Percentiles rank a stretch among this genome's conserved stretches.
These are phyloP conservation scores for Drosophila gaucha DNA, from an alignment of 2,888 invertebrate genomes.

Conservation along the genomic window DNA sequence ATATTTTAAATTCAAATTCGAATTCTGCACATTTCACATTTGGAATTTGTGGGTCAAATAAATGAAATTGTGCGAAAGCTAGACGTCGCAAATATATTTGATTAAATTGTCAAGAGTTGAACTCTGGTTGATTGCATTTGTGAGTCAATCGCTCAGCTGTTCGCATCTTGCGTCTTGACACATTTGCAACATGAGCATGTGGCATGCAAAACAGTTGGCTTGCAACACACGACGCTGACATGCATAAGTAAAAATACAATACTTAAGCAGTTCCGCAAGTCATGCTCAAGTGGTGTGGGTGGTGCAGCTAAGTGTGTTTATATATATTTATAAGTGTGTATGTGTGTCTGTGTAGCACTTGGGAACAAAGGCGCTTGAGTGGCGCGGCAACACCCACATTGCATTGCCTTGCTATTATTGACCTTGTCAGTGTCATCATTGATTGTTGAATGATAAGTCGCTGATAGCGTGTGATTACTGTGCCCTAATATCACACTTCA, in stretches of 20 bases:
- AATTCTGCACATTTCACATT: slow-evolving; percentile 14
- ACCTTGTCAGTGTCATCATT: slow-evolving; percentile 45
- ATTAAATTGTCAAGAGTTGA: slow-evolving; percentile 50
- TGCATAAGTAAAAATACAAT: slow-evolving; percentile 37
- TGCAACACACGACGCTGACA: slow-evolving; percentile 3
- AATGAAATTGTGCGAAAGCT: slow-evolving; percentile 40
- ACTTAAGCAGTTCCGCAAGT: slow-evolving; percentile 30
- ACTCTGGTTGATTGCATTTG: slow-evolving; percentile 43
- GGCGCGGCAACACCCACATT: slow-evolving; percentile 21
- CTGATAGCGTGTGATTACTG: slow-evolving; percentile 30
- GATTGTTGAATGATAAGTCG: slow-evolving; percentile 66
- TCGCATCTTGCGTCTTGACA: slow-evolving; percentile 57
- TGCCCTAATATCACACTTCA: slow-evolving; percentile 18
- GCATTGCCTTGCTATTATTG: slow-evolving; percentile 7
- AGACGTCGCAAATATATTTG: slow-evolving; percentile 47
- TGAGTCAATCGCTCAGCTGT: slow-evolving; percentile 17
- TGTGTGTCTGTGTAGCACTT: slow-evolving; percentile 31
- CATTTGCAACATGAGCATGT: slow-evolving; percentile 57
- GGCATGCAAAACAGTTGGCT: no score
- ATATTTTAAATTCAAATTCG: slow-evolving; percentile 12
- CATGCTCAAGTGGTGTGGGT: slow-evolving; percentile 8
- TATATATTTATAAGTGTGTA: background rate
- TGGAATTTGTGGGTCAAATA: slow-evolving; percentile 21
- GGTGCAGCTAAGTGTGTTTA: slow-evolving; percentile 7
- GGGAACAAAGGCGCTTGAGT: slow-evolving; percentile 71